These are phyloP conservation scores for Leptoclinus maculatus DNA, from an alignment of 2,797 vertebrate genomes.

Conservation along the genomic window DNA sequence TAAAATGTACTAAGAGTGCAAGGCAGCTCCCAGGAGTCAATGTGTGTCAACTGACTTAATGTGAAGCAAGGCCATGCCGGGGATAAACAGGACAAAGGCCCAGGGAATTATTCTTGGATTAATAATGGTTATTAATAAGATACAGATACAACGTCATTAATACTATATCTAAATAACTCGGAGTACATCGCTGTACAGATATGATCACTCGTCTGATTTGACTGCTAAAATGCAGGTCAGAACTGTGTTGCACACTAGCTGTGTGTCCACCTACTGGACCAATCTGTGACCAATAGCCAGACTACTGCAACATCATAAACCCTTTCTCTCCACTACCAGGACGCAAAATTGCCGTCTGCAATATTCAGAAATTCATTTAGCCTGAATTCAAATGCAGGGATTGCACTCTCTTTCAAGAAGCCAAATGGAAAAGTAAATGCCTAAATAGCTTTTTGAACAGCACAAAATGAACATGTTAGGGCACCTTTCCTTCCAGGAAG, in stretches of 20 bases:
- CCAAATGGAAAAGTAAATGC: conserved; percentile 64
- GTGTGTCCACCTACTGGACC: conserved; percentile 54
- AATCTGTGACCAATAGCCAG: conserved; percentile 61
- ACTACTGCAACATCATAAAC: conserved; percentile 62
- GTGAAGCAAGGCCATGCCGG: conserved; percentile 18
- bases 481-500: conserved; percentile 38
- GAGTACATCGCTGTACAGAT: conserved; percentile 22
- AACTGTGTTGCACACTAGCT: conserved; percentile 30
- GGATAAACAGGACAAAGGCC: conserved; percentile 32
- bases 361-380: conserved; percentile 62
- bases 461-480: conserved; percentile 54
- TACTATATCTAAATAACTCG: conserved; percentile 3
- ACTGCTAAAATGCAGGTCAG: conserved; percentile 58
- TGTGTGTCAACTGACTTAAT: conserved; percentile 33
- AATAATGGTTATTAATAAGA: conserved; percentile 27
- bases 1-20: conserved; percentile 31
- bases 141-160: conserved; percentile 26
- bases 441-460: conserved; percentile 55
- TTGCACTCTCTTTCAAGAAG: conserved; percentile 57
- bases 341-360: conserved; percentile 66
- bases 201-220: conserved; percentile 35
- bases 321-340: conserved; percentile 68
- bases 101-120: conserved; percentile 22
- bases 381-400: conserved; percentile 64
- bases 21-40: conserved; percentile 32